phyloP scores from a whole-genome alignment of 2,797 vertebrate genomes.

The Paramormyrops hopkinsi region DNA sequence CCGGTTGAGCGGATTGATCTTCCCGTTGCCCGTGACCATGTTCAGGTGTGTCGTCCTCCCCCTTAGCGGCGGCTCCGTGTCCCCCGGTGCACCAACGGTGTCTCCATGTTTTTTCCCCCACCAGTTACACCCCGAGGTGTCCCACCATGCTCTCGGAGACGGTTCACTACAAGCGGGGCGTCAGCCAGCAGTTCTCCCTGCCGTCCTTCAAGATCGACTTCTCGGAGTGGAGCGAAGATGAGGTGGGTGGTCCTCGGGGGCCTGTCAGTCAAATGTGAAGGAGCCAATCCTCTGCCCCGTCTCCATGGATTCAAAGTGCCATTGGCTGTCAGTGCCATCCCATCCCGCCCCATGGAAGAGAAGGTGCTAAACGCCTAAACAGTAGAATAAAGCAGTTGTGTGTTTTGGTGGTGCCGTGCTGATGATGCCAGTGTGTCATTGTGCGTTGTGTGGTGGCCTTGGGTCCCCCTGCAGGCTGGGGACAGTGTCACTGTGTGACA shows the following conservation, averaged over 20 bases:
- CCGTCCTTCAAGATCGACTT: slow-evolving; percentile 96
- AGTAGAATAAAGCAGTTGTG: neutral
- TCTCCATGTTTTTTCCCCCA: neutral
- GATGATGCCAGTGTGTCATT: neutral
- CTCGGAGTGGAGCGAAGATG: slow-evolving; percentile 93
- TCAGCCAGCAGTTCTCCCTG: slow-evolving; percentile 95
- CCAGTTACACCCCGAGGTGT: slow-evolving; percentile 86
- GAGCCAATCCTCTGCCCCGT: neutral
- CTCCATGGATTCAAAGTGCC: neutral
- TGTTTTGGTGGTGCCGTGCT: neutral
- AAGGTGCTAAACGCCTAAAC: neutral
- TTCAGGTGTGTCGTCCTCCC: neutral
- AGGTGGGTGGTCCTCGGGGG: slow-evolving; percentile 60
- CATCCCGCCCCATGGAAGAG: neutral
- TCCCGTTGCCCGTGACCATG: neutral
- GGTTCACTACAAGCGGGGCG: slow-evolving; percentile 91
- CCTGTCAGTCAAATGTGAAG: neutral
- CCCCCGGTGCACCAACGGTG: neutral
- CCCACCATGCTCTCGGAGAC: slow-evolving; percentile 83
- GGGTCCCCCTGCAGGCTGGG: neutral
- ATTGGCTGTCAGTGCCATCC: neutral
- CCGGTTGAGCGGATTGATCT: neutral
- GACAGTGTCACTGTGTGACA: neutral
- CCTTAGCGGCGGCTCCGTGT: neutral
- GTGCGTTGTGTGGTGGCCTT: neutral